Evolutionary conservation across 2,113 vertebrate genomes (phyloP).

Genomic region (Empidonax traillii): DNA sequence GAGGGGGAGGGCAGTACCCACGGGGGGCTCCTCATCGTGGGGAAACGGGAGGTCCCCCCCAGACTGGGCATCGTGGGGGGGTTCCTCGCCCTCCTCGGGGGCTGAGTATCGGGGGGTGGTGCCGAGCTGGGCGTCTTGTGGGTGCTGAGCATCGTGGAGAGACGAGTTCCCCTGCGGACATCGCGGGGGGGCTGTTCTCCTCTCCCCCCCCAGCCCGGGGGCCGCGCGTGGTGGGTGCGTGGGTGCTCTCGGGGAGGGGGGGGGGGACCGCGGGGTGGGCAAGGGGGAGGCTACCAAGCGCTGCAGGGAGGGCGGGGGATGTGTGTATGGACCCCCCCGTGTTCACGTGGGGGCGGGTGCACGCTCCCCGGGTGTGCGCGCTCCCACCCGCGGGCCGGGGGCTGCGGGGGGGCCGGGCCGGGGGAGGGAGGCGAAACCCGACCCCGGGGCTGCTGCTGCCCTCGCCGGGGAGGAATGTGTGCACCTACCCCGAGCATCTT

Average conservation of each 20-base stretch:
- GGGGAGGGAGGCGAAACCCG: not conserved
- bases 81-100: not conserved
- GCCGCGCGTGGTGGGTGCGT: not conserved
- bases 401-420: not conserved
- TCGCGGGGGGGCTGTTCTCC: not conserved
- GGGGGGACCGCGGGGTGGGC: not conserved
- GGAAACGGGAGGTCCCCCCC: not conserved
- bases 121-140: not conserved
- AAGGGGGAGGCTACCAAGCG: not conserved
- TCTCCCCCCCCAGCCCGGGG: not conserved
- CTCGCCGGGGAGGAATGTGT: constrained; percentile 3
- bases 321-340: not conserved
- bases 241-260: not conserved
- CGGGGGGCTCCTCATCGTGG: no score
- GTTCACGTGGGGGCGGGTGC: not conserved
- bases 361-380: no score
- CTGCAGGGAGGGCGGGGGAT: not conserved
- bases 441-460: not conserved
- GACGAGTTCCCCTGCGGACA: not conserved
- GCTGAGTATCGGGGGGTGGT: no score
- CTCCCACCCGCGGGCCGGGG: not conserved
- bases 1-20: no score
- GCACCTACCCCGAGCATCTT: not conserved
- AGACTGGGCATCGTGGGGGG: not conserved
- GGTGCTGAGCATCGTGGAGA: not conserved